Evolutionary conservation across 1,140 invertebrate genomes (phyloP), one percentile per base, ranked within the genome.

Genomic region (Leguminivora glycinivorella): DNA sequence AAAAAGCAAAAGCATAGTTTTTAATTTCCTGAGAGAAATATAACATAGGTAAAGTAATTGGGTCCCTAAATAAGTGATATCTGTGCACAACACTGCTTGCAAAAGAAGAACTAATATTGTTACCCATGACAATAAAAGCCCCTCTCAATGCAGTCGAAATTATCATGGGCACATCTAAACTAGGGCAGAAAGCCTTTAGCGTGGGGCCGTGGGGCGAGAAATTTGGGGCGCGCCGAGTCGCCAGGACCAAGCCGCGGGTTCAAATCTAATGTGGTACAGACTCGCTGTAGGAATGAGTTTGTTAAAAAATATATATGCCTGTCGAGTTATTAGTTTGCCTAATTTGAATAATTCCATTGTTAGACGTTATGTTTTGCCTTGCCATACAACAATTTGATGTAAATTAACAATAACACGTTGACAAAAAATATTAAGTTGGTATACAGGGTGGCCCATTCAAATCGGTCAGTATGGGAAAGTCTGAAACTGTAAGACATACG

Each of bases 101-200:
- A 17, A 22, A 52, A 6, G 14, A 22, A 52, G 19, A 22, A 9
- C n/a, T 52, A 52, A n/a, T 52, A 63, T 63, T 63, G 25, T 63
- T 63, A 31, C 4, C 6, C 26, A 63, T 63, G 26, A 31, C 58
- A 29, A 34, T 63, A 63, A 63, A 10, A 34, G 14, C 58, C 58
- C 58, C 58, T 63, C 58, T 17, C 58, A 63, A 63, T n/a, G 58
- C 58, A 63, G 58, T 17, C n/a, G 26, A 63, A 34, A 63, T 63
- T 63, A 63, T 63, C 58, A 63, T 17, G n/a, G 58, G 58, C 25
- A 29, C n/a, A 63, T 63, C 58, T 63, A 63, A 63, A 63, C 26
- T 63, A 34, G 58, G 58, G 58, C 58, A 63, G 26, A 63, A 29
- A 29, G 58, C 25, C n/a, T 34, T 17, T 17, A 63, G 58, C 58